A percentile compares a stretch with the other conserved stretches of the same genome.
Evolutionary conservation across 2,797 vertebrate genomes (phyloP).

Genomic region (Enteromius treurensis): DNA sequence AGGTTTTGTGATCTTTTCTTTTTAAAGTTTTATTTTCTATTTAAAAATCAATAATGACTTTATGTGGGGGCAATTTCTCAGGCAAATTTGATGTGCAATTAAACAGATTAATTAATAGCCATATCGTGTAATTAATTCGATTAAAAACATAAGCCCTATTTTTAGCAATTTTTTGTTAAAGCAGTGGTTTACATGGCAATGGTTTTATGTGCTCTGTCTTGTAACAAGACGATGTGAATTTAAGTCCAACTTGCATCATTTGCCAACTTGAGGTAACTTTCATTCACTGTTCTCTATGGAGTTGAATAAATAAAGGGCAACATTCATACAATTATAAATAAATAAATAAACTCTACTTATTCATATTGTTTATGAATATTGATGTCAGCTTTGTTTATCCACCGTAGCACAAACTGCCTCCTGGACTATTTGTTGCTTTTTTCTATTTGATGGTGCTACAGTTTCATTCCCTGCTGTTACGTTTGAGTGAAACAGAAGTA

Average conservation of each 20-base stretch:
- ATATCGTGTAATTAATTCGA: too few species aligned
- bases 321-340: not conserved
- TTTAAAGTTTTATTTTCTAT: too few species aligned
- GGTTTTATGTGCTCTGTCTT: not conserved
- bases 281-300: not conserved
- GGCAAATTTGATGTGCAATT: too few species aligned
- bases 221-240: not conserved
- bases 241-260: not conserved
- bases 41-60: too few species aligned
- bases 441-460: not conserved
- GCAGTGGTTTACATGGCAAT: not conserved
- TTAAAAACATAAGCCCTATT: too few species aligned
- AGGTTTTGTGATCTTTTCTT: too few species aligned
- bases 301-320: not conserved
- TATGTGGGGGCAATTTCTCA: too few species aligned
- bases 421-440: not conserved
- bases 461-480: constrained; percentile 13
- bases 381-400: not conserved
- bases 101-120: too few species aligned
- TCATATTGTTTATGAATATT: not conserved
- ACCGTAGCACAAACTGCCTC: not conserved
- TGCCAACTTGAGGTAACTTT: not conserved
- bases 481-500: constrained; percentile 8
- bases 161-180: too few species aligned
- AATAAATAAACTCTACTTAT: not conserved